Evolutionary conservation across 2,113 vertebrate genomes (phyloP), one percentile per base, ranked within the genome.

Genomic region (Asarcornis scutulata): DNA sequence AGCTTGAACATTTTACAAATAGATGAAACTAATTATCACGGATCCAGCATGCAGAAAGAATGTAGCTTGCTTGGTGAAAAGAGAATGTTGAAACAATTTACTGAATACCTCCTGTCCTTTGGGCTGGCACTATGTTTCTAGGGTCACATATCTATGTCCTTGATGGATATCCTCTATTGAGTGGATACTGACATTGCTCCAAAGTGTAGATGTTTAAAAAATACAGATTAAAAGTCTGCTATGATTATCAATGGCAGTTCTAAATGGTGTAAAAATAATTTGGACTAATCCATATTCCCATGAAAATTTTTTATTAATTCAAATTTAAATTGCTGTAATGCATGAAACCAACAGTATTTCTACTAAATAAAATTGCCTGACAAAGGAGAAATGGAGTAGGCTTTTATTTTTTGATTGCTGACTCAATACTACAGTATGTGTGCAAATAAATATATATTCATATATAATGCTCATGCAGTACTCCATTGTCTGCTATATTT

Each of bases 221-320:
- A 44, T 60, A 80, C 88, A 88, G 88, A 95, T 96, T 94, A 97
- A 97, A 98, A 97, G 52, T 67, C 27, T 76, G 36, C 78, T 73
- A 7, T 15, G 22, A 77, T 44, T 64, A 76, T 38, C 77, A 97
- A 83, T 34, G 93, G 56, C 80, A 91, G 53, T 88, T 96, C 84
- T 97, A 95, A 97, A 96, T 88, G 62, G 48, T 91, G 60, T 87
- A 96, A 94, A 95, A 96, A 93, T 85, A 97, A 97, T 97, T 84
- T 46, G 13, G 86, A 97, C 78, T 95, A 96, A 96, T 90, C 91
- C 96, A 95, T 69, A 91, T 53, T 96, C 88, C 95, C 67, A 91
- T 83, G 81, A 86, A 96, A 74, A 76, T 74, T 93, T 92, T 80
- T 5, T 90, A 90, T 88, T 96, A 76, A 63, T 83, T 84, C 77